Percentiles rank a stretch among this genome's conserved stretches.
Conservation (phyloP, 2,888 invertebrate genomes). For the Lepeophtheirus nordmannii region DNA sequence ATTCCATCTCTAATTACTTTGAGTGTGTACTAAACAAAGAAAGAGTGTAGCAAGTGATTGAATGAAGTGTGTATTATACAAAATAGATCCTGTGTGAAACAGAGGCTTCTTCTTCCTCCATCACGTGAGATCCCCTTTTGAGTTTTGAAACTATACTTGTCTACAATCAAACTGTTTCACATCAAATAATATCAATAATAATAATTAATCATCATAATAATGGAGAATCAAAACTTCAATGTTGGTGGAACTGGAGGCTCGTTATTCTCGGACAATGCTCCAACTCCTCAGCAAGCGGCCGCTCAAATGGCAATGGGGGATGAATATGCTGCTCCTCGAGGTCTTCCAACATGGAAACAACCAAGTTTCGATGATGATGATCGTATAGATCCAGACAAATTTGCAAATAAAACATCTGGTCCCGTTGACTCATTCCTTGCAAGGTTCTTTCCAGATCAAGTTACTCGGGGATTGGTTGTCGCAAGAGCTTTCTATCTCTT, state of each 20-base stretch:
- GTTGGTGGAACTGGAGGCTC: slow-evolving; percentile 18
- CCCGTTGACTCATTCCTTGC: neutral
- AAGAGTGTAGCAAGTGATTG: no score
- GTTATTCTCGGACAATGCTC: slow-evolving; percentile 2
- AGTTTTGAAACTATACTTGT: no score
- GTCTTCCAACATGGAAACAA: slow-evolving; percentile 21
- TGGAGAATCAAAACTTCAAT: slow-evolving; percentile 2
- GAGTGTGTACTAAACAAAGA: no score
- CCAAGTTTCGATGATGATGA: slow-evolving; percentile 22
- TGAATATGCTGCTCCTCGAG: slow-evolving; percentile 13
- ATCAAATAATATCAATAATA: neutral
- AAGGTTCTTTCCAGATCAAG: neutral
- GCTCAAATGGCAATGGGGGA: slow-evolving; percentile 3
- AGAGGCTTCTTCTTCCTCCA: no score
- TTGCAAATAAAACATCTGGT: neutral
- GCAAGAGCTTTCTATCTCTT: slow-evolving; percentile 98
- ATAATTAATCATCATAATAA: neutral
- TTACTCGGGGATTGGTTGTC: slow-evolving; percentile 36
- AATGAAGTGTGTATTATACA: no score
- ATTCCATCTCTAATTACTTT: no score
- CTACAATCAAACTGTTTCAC: no score
- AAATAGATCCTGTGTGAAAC: no score
- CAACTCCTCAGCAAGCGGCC: neutral
- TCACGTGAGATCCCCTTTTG: no score
- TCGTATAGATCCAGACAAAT: neutral